Conservation (phyloP, 2,888 invertebrate genomes). For the Mythimna loreyi region DNA sequence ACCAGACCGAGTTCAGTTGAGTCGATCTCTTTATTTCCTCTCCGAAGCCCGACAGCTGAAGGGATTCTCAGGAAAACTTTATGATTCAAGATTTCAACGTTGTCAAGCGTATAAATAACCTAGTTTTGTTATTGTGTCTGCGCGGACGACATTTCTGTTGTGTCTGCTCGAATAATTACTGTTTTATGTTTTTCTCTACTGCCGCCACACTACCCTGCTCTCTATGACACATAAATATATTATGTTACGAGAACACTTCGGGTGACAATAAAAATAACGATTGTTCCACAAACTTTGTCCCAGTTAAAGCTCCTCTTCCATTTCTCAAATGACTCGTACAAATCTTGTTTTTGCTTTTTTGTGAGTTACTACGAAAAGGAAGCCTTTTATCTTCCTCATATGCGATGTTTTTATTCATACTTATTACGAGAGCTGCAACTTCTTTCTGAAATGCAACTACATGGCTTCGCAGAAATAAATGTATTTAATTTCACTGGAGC, state of each 20-base stretch:
- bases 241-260: constrained; percentile 34
- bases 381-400: constrained; percentile 34
- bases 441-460: constrained; percentile 19
- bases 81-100: constrained; percentile 55
- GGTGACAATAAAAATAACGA: constrained; percentile 53
- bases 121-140: constrained; percentile 46
- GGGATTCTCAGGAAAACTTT: constrained; percentile 65
- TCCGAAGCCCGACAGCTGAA: constrained; percentile 62
- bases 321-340: constrained; percentile 49
- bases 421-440: constrained; percentile 22
- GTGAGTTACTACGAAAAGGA: constrained; percentile 13
- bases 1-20: constrained; percentile 42
- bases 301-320: constrained; percentile 43
- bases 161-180: constrained; percentile 20
- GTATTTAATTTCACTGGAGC: constrained; percentile 28
- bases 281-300: constrained; percentile 51
- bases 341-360: constrained; percentile 51
- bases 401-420: constrained; percentile 40
- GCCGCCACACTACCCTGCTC: neutral
- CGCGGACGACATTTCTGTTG: constrained; percentile 18
- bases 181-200: constrained; percentile 1
- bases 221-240: constrained; percentile 34
- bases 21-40: constrained; percentile 58
- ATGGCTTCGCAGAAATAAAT: constrained; percentile 17
- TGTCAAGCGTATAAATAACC: constrained; percentile 50